Percentiles rank a stretch among this genome's conserved stretches.
Evolutionary conservation across 2,797 vertebrate genomes (phyloP).

Genomic region (Heliangelus exortis): DNA sequence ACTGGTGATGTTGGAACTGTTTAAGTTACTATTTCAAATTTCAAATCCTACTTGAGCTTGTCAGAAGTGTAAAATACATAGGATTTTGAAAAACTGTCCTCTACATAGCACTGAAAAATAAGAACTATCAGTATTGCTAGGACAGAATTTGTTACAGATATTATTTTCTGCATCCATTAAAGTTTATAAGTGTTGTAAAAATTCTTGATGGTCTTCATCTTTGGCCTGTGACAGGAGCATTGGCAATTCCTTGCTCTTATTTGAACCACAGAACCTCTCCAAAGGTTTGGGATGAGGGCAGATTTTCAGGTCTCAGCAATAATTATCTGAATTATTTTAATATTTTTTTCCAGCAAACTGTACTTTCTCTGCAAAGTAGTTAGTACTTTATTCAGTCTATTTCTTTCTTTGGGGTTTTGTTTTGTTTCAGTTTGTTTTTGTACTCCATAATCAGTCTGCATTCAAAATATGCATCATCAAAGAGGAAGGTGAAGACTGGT

Average conservation of each 20-base stretch:
- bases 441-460: not conserved
- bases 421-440: not conserved
- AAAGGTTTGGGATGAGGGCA: not conserved
- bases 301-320: not conserved
- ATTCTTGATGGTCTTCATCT: not conserved
- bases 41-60: not conserved
- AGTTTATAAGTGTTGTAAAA: not conserved
- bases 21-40: conserved; percentile 19
- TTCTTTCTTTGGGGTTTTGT: not conserved
- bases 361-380: not conserved
- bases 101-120: not conserved
- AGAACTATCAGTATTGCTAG: not conserved
- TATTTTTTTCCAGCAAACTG: not conserved
- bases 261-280: not conserved
- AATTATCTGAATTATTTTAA: not conserved
- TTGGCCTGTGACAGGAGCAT: not conserved
- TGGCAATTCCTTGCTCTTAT: not conserved
- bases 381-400: not conserved
- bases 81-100: not conserved
- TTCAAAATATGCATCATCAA: not conserved
- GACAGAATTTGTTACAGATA: rapidly evolving
- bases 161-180: not conserved
- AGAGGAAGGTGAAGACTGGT: not conserved
- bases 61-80: not conserved
- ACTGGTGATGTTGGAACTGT: not conserved